These are phyloP conservation scores for Parnassius mnemosyne DNA, from an alignment of 2,888 invertebrate species.

Conservation along the genomic window DNA sequence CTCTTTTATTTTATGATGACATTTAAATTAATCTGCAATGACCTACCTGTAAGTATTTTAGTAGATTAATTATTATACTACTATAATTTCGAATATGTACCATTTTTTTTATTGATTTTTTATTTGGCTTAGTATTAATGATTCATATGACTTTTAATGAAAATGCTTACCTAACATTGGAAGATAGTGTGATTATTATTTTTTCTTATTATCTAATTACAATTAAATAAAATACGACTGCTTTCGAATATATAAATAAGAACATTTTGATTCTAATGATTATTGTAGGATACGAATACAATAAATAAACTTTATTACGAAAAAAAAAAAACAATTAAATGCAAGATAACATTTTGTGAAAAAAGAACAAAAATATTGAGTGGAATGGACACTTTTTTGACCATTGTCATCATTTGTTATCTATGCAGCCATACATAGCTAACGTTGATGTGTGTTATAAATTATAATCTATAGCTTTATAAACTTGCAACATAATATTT, in stretches of 20 bases:
- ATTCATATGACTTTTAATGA: constrained; percentile 9
- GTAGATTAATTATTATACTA: no score
- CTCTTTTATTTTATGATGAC: no score
- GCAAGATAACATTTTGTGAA: neutral
- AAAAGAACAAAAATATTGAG: constrained; percentile 25
- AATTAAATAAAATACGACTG: constrained; percentile 6
- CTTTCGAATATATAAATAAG: no score
- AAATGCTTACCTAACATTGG: constrained; percentile 47
- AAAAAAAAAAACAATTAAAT: no score
- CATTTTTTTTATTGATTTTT: no score
- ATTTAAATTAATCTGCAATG: no score
- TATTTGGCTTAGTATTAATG: neutral
- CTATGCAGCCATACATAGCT: constrained; percentile 58
- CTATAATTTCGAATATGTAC: no score
- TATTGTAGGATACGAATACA: no score
- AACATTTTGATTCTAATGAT: no score
- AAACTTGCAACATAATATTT: no score
- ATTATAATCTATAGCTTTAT: neutral
- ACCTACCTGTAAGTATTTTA: no score
- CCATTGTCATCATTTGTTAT: constrained; percentile 10
- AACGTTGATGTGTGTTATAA: constrained; percentile 14
- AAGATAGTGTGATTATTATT: constrained; percentile 66
- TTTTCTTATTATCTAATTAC: constrained; percentile 9
- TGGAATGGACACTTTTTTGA: constrained; percentile 40
- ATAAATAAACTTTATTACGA: no score